Evolutionary conservation across 2,888 invertebrate genomes (phyloP).

Genomic region (Scaptomyza cyrtandrae): DNA sequence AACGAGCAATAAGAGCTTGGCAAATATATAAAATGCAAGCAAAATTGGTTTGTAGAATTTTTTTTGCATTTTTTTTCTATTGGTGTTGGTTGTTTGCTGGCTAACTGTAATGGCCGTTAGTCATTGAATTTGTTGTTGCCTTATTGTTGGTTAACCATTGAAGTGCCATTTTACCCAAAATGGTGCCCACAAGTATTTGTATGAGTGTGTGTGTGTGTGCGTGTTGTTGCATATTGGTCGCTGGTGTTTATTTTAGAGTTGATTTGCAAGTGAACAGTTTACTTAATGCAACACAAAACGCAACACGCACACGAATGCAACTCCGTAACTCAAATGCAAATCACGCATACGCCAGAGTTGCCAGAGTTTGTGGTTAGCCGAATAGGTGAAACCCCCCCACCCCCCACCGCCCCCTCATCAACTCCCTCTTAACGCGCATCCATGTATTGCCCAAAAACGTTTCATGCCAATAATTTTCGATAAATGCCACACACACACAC

Average conservation of each 20-base stretch:
- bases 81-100: slow-evolving; percentile 10
- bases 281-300: slow-evolving; percentile 61
- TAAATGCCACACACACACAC: slow-evolving; percentile 64
- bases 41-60: slow-evolving; percentile 57
- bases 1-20: slow-evolving; percentile 78
- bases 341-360: slow-evolving; percentile 75
- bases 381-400: slow-evolving; percentile 32
- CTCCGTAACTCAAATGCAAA: slow-evolving; percentile 63
- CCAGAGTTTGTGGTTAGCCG: slow-evolving; percentile 69
- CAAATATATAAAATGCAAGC: slow-evolving; percentile 77
- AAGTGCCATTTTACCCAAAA: slow-evolving; percentile 63
- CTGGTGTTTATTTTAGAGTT: slow-evolving; percentile 77
- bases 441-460: slow-evolving; percentile 51
- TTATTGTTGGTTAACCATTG: slow-evolving; percentile 74
- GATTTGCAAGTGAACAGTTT: slow-evolving; percentile 81
- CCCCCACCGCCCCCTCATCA: neutral
- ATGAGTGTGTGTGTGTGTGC: slow-evolving; percentile 52
- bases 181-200: slow-evolving; percentile 51
- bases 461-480: slow-evolving; percentile 73
- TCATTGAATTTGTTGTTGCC: slow-evolving; percentile 69
- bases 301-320: slow-evolving; percentile 34
- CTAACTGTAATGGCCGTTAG: slow-evolving; percentile 58
- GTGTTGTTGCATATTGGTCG: slow-evolving; percentile 50
- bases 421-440: slow-evolving; percentile 20
- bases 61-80: neutral